Base-by-base conservation (phyloP, 2,113 vertebrate genomes). In the Ursus arctos region DNA sequence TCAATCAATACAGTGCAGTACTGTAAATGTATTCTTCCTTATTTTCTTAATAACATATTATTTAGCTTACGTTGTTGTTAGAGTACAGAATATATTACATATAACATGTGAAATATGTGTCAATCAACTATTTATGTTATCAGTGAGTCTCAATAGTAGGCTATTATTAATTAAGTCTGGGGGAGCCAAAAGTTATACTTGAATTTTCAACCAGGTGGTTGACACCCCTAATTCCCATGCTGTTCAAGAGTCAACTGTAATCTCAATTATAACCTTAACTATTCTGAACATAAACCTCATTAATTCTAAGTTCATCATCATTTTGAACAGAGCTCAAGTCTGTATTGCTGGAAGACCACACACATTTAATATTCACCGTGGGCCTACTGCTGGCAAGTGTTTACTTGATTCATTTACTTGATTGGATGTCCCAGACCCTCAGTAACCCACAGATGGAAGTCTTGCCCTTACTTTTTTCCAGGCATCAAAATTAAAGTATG, bases 271-370 rank as follows among this genome's bases (percentile, higher is more conserved):
- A 86, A 69, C 8, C 40, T 76, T 94, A 51, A 72, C 47, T 94
- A 49, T 91, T 94, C 43, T 94, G 77, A 88, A 95, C 94, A 76
- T 90, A 90, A 80, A 59, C n/a, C 87, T 79, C 9, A 63, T 36
- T 96, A 94, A 98, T 93, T 94, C 47, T 86, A 55, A 81, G 88
- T 95, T 97, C 82, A 36, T 21, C 57, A 59, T 91, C 67, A 43
- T 85, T 96, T 97, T 97, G 74, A 96, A 98, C 92, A 98, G 97
- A 59, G 11, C 2, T 49, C 22, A 0, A 18, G 4, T 2, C 18
- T 63, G 21, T 74, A 1, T 57, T 77, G 1, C 31, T 69, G n/a
- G 51, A 96, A 81, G 94, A 97, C 1, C 0, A 33, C 14, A 2
- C n/a, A 8, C 4, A 21, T 0, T 84, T 72, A 40, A 21, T 93